phyloP scores from a whole-genome alignment of 2,888 invertebrate genomes.

The Eupithecia inturbata region DNA sequence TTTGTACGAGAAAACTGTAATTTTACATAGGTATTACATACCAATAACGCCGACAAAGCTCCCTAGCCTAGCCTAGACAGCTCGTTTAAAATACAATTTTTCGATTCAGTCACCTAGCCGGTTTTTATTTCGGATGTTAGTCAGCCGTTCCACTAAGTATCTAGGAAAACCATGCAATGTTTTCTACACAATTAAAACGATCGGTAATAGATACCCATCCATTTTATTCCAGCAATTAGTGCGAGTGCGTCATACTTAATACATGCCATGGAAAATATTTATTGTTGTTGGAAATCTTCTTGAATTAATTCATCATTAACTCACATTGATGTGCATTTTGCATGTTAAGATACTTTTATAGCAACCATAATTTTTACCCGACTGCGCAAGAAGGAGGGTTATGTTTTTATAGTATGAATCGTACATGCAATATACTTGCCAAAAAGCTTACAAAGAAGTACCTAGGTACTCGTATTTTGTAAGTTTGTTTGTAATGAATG shows the following conservation, averaged over 20 bases:
- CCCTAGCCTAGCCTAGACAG: no score
- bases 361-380: no score
- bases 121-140: neutral
- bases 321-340: neutral
- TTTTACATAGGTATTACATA: no score
- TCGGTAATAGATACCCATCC: neutral
- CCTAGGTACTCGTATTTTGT: no score
- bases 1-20: no score
- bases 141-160: neutral
- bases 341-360: neutral
- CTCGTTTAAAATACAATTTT: no score
- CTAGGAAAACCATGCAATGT: neutral
- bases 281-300: neutral
- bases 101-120: neutral
- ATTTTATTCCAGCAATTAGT: neutral
- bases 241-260: neutral
- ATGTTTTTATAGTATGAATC: no score
- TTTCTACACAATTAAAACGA: conserved; percentile 1
- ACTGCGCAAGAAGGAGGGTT: no score
- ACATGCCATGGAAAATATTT: conserved; percentile 6
- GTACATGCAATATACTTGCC: no score
- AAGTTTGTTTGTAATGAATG: no score
- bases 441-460: no score
- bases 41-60: no score
- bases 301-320: neutral